A percentile compares a stretch with the other conserved stretches of the same genome.
phyloP scores from a whole-genome alignment of 2,113 vertebrate species.

The Turnix velox region DNA sequence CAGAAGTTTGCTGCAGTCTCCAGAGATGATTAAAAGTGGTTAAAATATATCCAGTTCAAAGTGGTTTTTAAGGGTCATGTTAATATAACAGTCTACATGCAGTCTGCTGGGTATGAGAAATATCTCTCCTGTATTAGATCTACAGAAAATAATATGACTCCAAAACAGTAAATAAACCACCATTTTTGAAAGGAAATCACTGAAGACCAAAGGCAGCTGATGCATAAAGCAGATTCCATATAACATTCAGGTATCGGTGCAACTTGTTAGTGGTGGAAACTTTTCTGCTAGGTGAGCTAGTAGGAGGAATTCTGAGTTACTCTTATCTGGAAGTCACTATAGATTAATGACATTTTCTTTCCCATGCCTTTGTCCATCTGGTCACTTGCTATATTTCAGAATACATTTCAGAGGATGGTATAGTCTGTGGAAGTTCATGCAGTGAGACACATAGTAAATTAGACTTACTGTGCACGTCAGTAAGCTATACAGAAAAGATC shows the following conservation, averaged over 20 bases:
- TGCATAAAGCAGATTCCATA: neutral
- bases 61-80: neutral
- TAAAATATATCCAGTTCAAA: neutral
- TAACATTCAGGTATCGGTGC: neutral
- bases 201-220: neutral
- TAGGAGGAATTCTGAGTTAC: neutral
- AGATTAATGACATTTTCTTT: neutral
- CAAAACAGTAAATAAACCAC: neutral
- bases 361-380: neutral
- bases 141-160: neutral
- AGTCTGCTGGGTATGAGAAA: neutral
- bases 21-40: neutral
- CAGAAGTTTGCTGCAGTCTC: neutral
- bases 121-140: neutral
- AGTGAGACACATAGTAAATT: neutral
- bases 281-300: neutral
- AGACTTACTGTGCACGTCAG: conserved; percentile 26
- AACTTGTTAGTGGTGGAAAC: neutral
- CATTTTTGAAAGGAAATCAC: neutral
- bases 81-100: neutral
- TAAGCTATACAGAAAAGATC: conserved; percentile 32
- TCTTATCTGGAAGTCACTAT: neutral
- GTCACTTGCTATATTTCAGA: neutral
- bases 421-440: neutral
- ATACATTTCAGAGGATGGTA: neutral